Conservation (phyloP, 2,888 invertebrate genomes). For the Lycophotia porphyrea region DNA sequence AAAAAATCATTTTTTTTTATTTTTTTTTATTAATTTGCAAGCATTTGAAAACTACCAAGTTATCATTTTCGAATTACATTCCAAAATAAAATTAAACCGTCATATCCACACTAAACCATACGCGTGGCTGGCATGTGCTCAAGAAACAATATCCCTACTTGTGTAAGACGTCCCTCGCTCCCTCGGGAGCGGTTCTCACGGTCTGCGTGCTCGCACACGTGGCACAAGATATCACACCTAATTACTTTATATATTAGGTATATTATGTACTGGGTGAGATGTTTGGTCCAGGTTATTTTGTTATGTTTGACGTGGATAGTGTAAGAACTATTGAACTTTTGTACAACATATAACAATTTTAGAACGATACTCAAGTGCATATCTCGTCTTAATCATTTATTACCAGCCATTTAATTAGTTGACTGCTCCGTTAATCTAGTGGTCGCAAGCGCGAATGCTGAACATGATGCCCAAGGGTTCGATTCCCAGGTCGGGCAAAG, state of each 20-base stretch:
- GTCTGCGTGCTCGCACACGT: conserved; percentile 78
- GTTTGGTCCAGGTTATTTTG: neutral
- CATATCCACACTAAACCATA: conserved; percentile 74
- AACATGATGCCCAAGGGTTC: too few species aligned
- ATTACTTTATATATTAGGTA: conserved; percentile 50
- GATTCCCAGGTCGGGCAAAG: too few species aligned
- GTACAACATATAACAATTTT: neutral
- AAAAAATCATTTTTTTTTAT: too few species aligned
- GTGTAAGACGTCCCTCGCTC: conserved; percentile 79
- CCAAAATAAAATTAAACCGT: neutral
- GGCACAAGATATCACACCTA: conserved; percentile 68
- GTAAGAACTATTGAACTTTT: neutral
- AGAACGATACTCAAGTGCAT: neutral
- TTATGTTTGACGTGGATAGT: neutral
- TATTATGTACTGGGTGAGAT: neutral
- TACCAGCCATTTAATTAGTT: neutral
- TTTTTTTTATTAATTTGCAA: neutral
- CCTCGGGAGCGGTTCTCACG: conserved; percentile 87
- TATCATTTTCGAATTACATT: neutral
- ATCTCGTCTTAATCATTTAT: neutral
- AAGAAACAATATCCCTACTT: conserved; percentile 87
- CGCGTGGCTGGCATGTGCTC: conserved; percentile 86
- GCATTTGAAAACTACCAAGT: neutral
- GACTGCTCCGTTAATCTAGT: too few species aligned
- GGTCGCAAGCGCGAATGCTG: too few species aligned